These are phyloP conservation scores for Drosophila ambigua DNA, from an alignment of 1,140 invertebrate species.

Conservation along the genomic window DNA sequence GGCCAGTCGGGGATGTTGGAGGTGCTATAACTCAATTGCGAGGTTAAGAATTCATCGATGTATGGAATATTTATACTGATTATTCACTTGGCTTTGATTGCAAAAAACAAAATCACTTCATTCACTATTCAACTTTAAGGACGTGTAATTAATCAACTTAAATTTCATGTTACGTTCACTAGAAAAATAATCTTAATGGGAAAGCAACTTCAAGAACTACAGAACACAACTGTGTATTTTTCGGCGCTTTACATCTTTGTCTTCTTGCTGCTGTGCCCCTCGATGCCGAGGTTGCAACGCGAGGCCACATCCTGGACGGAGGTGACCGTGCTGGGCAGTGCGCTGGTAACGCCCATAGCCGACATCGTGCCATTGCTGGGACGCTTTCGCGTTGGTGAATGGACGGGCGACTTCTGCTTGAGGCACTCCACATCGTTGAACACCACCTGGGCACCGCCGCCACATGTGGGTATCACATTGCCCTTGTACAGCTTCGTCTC, in stretches of 20 bases:
- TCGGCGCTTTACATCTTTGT: slow-evolving; percentile 59
- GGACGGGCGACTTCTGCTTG: slow-evolving; percentile 91
- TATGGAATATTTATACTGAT: slow-evolving; percentile 29
- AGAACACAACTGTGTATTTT: neutral
- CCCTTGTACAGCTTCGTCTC: slow-evolving; percentile 97
- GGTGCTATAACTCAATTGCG: slow-evolving; percentile 5
- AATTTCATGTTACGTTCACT: slow-evolving; percentile 25
- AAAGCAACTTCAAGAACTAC: slow-evolving; percentile 9
- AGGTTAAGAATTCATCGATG: slow-evolving; percentile 40
- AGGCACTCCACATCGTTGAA: slow-evolving; percentile 97
- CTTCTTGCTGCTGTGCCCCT: slow-evolving; percentile 80
- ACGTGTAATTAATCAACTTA: slow-evolving; percentile 34
- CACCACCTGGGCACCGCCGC: slow-evolving; percentile 96
- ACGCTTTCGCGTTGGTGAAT: slow-evolving; percentile 76
- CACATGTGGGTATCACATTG: slow-evolving; percentile 95
- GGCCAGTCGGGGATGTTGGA: too few relatives aligned
- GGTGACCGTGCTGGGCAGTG: slow-evolving; percentile 54
- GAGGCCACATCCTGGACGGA: slow-evolving; percentile 70
- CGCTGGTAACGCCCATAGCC: slow-evolving; percentile 37
- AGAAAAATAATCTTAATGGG: slow-evolving; percentile 8
- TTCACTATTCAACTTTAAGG: slow-evolving; percentile 32
- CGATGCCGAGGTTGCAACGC: slow-evolving; percentile 79
- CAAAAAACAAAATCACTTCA: slow-evolving; percentile 36
- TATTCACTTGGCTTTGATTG: slow-evolving; percentile 7
- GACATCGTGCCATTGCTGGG: slow-evolving; percentile 71